A percentile compares a stretch with the other conserved stretches of the same genome.
These are phyloP conservation scores for Spodoptera littoralis DNA, from an alignment of 2,888 invertebrate genomes.

Conservation along the genomic window DNA sequence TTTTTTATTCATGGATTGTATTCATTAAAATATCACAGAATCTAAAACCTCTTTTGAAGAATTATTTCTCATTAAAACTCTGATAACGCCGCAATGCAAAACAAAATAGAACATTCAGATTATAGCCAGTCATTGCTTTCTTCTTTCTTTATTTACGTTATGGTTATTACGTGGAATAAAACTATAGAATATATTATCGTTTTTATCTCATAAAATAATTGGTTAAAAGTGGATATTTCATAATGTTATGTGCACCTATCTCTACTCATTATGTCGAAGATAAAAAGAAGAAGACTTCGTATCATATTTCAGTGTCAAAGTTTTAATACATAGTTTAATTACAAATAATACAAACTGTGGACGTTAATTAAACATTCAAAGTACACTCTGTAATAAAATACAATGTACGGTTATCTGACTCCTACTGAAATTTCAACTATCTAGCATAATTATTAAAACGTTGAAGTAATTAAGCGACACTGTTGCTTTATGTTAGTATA, in stretches of 20 bases:
- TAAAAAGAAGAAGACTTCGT: too few species aligned
- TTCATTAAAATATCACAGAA: conserved; percentile 34
- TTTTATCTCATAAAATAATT: too few species aligned
- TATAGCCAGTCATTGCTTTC: conserved; percentile 56
- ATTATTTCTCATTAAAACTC: conserved; percentile 63
- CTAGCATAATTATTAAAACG: not conserved
- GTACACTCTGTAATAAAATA: not conserved
- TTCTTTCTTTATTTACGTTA: conserved; percentile 36
- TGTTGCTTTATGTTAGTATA: conserved; percentile 19
- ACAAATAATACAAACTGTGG: too few species aligned
- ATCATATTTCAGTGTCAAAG: too few species aligned
- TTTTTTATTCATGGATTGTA: conserved; percentile 5
- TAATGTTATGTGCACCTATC: too few species aligned
- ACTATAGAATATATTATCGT: not conserved
- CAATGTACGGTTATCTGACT: not conserved
- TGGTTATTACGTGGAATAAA: conserved; percentile 15
- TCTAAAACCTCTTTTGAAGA: conserved; percentile 52
- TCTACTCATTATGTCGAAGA: too few species aligned
- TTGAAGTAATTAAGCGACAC: conserved; percentile 16
- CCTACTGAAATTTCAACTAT: not conserved
- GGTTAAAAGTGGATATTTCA: too few species aligned
- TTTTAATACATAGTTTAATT: too few species aligned
- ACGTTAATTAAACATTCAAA: not conserved
- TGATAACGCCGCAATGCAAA: conserved; percentile 60
- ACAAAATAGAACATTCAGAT: conserved; percentile 51